phyloP scores from a whole-genome alignment of 2,797 vertebrate genomes.

The Rhincodon typus region DNA sequence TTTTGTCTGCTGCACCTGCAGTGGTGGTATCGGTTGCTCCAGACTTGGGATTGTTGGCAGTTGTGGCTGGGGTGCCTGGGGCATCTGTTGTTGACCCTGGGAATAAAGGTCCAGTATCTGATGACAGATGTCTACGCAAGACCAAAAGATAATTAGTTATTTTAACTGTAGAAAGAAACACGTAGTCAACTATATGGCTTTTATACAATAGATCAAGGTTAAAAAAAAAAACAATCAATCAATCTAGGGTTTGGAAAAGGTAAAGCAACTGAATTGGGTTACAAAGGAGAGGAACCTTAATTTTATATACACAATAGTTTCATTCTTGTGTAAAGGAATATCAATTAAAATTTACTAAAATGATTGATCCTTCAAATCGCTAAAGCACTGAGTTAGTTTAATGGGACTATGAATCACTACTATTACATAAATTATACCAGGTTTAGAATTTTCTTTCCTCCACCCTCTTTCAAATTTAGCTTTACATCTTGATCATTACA shows the following conservation, averaged over 20 bases:
- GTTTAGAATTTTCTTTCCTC: background rate
- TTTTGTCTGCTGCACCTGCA: constrained; percentile 49
- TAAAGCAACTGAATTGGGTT: background rate
- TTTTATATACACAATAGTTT: background rate
- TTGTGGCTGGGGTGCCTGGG: constrained; percentile 68
- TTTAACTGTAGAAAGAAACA: background rate
- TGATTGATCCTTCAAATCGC: background rate
- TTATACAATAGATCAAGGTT: background rate
- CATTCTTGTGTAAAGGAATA: background rate
- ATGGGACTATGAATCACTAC: background rate
- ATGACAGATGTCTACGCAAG: constrained; percentile 82
- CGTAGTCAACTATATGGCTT: background rate
- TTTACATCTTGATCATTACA: background rate
- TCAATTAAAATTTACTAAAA: background rate
- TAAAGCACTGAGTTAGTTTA: background rate
- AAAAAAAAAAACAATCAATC: too few relatives aligned
- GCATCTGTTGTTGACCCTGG: constrained; percentile 93
- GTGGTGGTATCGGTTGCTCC: constrained; percentile 49
- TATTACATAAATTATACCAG: background rate
- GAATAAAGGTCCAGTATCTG: constrained; percentile 97
- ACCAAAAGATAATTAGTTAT: background rate
- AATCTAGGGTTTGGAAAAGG: background rate
- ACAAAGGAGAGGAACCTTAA: background rate
- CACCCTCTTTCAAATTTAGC: background rate
- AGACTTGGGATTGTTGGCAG: constrained; percentile 49